Evolutionary conservation across 2,888 invertebrate genomes (phyloP), one percentile per base, ranked within the genome.

Genomic region (Empis stercorea): DNA sequence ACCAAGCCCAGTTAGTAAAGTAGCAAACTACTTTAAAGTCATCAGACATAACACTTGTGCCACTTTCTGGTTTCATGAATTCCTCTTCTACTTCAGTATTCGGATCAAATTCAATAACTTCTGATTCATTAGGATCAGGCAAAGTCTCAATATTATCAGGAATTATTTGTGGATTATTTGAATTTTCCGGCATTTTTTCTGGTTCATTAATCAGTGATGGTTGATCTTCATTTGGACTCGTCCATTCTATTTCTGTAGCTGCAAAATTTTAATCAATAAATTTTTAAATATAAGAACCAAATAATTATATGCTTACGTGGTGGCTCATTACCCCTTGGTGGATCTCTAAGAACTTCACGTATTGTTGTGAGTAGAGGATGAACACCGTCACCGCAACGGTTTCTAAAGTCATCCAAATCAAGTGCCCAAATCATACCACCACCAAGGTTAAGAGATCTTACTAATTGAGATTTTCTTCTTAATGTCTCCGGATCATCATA

Each of bases 1-100:
- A 92, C 88, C 89, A 92, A 23, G 92, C 88, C 92, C 92, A 93
- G 61, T 92, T 92, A 0, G 91, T 91, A 64, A 89, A 92, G 62
- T 92, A 92, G 59, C 92, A 92, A 5, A 92, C 81, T 1, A 91
- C 81, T 71, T 88, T 91, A 59, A 76, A 88, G 23, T 73, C 68
- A 4, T 64, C 54, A 2, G 54, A 45, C 6, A 48, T 15, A 14
- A 40, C 17, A 44, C 16, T 48, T 43, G 14, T 41, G 16, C 27
- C 37, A 11, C 46, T 45, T 7, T 44, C 50, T 10, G 46, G 32
- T 27, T 16, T 44, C 10, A 55, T 49, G 30, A 53, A 56, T 30
- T 56, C 55, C 37, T 60, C 59, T 30, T 65, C 66, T 6, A 60
- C 53, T 11, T 63, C 63, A 2, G 50, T 53, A 43, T 61, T 61